These are phyloP conservation scores for Agriopis aurantiaria DNA, from an alignment of 2,888 invertebrate species.

Conservation along the genomic window DNA sequence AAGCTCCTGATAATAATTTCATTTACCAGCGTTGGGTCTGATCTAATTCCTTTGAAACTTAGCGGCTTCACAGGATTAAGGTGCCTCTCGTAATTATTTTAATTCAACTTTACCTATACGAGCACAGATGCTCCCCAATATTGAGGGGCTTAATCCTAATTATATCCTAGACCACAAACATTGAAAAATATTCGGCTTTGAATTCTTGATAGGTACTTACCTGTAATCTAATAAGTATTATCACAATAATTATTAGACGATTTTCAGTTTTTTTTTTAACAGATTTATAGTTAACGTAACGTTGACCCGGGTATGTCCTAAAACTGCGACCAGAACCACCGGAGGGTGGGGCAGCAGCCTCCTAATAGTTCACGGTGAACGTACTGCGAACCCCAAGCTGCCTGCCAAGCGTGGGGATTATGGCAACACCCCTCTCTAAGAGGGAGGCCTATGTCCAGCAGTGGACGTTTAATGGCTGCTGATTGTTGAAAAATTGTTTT, in stretches of 20 bases:
- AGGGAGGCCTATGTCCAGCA: no score
- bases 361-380: no score
- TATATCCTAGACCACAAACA: not conserved
- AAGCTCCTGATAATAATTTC: constrained; percentile 43
- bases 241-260: not conserved
- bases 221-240: not conserved
- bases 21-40: constrained; percentile 39
- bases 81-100: constrained; percentile 42
- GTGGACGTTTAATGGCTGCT: no score
- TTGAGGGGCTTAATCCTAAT: not conserved
- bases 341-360: no score
- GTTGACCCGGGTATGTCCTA: no score
- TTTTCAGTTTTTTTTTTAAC: no score
- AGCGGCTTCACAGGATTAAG: constrained; percentile 41
- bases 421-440: no score
- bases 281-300: no score
- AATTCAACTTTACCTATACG: constrained; percentile 33
- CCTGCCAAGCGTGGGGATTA: no score
- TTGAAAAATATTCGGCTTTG: not conserved
- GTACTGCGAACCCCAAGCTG: no score
- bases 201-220: not conserved
- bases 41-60: constrained; percentile 43
- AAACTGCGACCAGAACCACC: no score
- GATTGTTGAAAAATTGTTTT: no score
- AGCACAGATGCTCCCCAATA: constrained; percentile 19